Base-by-base conservation (phyloP, 2,113 vertebrate genomes). In the Scalopus aquaticus region DNA sequence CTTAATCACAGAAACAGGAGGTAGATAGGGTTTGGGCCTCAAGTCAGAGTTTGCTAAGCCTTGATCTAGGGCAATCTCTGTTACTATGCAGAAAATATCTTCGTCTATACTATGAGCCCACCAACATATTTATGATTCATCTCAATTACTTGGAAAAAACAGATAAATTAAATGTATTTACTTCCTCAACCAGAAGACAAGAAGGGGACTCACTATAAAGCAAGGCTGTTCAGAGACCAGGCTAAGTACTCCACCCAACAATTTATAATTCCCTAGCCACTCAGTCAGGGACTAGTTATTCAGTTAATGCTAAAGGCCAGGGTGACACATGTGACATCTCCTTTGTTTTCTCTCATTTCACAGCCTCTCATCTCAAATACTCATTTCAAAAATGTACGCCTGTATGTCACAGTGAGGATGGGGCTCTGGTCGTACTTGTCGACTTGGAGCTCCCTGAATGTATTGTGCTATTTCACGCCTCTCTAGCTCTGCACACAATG, bases 391-490 rank as follows among this genome's bases (percentile, higher is more conserved):
- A 95, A 70, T 4, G n/a, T 79, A 74, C 0, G 3, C 20, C 94
- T 93, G 92, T 56, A 77, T 93, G 93, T 93, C 79, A 72, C 96
- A 49, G 24, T 15, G n/a, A 97, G 90, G 90, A 96, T 64, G 87
- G 93, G n/a, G 60, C 90, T 37, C 83, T 44, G 20, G 82, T 80
- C 1, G 46, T 85, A 79, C 95, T 82, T 91, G 87, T 87, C 79
- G 95, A 10, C 96, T 90, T 22, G 76, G 96, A 96, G 96, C 69
- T 91, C 93, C 96, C 93, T 84, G 97, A 84, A 96, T 94, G 96
- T 88, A 97, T 97, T 96, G 96, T 97, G 97, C 92, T 97, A 73
- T 96, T 97, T 97, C 97, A 97, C 94, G 96, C 96, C 95, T 97
- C 96, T 87, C 96, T 93, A 92, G 90, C 92, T 96, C 96, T 93